Percentiles rank a stretch among this genome's conserved stretches.
These are phyloP conservation scores for Gadopsis bispinosus DNA, from an alignment of 2,797 vertebrate genomes.

Conservation along the genomic window DNA sequence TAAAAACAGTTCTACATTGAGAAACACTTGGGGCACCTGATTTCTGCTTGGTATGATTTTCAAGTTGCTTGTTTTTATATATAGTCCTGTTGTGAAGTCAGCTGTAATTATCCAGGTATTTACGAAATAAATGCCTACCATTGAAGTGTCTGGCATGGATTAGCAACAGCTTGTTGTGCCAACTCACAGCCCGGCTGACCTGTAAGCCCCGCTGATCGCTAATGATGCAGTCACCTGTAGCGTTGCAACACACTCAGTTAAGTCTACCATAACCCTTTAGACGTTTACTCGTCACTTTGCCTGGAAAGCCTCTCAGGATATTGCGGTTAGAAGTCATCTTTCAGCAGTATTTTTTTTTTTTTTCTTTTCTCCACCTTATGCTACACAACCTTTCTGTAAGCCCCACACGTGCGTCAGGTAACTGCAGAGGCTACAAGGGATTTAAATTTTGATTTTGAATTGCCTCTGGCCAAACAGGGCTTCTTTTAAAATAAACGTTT, in stretches of 20 bases:
- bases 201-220: slow-evolving; percentile 26
- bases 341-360: neutral
- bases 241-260: slow-evolving; percentile 14
- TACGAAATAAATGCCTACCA: slow-evolving; percentile 3
- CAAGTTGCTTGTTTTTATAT: neutral
- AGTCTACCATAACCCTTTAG: neutral
- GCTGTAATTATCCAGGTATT: slow-evolving; percentile 17
- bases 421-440: neutral
- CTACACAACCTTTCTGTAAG: neutral
- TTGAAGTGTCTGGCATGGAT: slow-evolving; percentile 33
- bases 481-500: neutral
- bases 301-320: neutral
- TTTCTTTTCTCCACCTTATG: neutral
- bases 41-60: slow-evolving; percentile 21
- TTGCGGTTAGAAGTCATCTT: neutral
- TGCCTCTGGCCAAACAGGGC: neutral
- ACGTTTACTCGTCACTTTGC: neutral
- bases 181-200: slow-evolving; percentile 22
- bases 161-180: slow-evolving; percentile 34
- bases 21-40: slow-evolving; percentile 2
- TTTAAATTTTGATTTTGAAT: slow-evolving; percentile 5
- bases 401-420: neutral
- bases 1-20: slow-evolving; percentile 14
- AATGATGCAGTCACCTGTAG: slow-evolving; percentile 16
- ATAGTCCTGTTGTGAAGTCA: neutral